Base-by-base conservation (phyloP, 1,140 invertebrate genomes). In the Zaprionus vittiger region DNA sequence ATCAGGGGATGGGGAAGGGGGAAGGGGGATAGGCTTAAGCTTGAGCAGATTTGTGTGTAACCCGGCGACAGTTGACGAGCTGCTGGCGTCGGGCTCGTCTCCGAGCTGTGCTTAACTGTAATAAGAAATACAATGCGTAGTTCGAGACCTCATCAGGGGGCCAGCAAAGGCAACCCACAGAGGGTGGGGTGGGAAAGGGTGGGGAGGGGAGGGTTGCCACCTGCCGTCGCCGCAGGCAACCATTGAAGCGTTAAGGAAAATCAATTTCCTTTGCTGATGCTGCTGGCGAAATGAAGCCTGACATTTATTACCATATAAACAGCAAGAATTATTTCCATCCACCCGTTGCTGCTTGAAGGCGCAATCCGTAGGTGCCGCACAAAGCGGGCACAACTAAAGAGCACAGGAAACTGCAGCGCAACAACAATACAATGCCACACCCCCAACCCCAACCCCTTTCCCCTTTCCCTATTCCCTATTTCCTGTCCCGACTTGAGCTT, bases 291-390 rank as follows among this genome's bases (percentile, higher is more conserved):
- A 77, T 77, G 74, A 83, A 73, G 74, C 38, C 80, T 87, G 83
- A 89, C 83, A 89, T 87, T 87, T 87, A 87, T 87, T 87, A 83
- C 83, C 83, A 87, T 87, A 87, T 87, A 89, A 83, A 80, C 74
- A 83, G 78, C 71, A 74, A 71, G 83, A 82, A 86, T 80, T 82
- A 75, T 79, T 56, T 61, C n/a, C 41, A 47, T 47, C 2, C 41
- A 17, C n/a, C n/a, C 37, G 12, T 47, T 52, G 47, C 20, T 22
- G 47, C 41, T 47, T 20, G 15, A 11, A 34, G 9, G 31, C 31
- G 31, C 31, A 34, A 34, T 11, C 60, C 55, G 31, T 28, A 56
- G 60, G 64, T 38, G 20, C 41, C 66, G 47, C 63, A 77, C 83
- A 87, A 86, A 83, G 47, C 64, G 34, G 63, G 57, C 68, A 55